Evolutionary conservation across 2,113 vertebrate species (phyloP).

Genomic region (Artemisiospiza belli): DNA sequence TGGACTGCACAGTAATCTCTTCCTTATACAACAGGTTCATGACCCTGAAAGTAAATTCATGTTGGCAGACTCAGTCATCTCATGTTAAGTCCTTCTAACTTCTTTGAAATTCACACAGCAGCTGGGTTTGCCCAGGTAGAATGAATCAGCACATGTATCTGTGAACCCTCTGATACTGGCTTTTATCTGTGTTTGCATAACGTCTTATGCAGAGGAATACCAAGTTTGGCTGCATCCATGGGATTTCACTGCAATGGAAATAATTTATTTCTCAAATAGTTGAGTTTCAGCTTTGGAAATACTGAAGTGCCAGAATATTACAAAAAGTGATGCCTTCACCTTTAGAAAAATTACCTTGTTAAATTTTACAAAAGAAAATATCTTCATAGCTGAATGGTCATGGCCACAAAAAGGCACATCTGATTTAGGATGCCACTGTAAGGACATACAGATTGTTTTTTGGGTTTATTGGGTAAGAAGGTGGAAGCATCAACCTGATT

Average conservation of each 20-base stretch:
- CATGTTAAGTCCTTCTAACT: neutral
- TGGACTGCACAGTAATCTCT: neutral
- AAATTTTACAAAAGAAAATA: conserved; percentile 10
- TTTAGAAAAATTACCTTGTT: neutral
- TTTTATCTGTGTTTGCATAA: neutral
- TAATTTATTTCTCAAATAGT: neutral
- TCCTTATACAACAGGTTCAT: neutral
- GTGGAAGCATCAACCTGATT: neutral
- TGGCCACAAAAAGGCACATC: neutral
- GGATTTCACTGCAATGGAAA: neutral
- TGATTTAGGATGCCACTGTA: neutral
- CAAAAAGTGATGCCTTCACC: neutral
- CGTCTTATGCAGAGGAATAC: neutral
- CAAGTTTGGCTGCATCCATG: neutral
- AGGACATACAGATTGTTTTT: neutral
- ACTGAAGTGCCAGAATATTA: neutral
- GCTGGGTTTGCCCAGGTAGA: neutral
- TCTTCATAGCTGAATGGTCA: neutral
- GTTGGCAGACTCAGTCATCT: neutral
- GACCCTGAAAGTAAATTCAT: neutral
- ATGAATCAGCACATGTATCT: neutral
- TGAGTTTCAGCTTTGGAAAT: neutral
- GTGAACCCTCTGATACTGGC: neutral
- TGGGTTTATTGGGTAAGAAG: neutral
- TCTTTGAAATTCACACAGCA: neutral